Evolutionary conservation across 2,113 vertebrate species (phyloP), one percentile per base, ranked within the genome.

Genomic region (Acanthochromis polyacanthus): DNA sequence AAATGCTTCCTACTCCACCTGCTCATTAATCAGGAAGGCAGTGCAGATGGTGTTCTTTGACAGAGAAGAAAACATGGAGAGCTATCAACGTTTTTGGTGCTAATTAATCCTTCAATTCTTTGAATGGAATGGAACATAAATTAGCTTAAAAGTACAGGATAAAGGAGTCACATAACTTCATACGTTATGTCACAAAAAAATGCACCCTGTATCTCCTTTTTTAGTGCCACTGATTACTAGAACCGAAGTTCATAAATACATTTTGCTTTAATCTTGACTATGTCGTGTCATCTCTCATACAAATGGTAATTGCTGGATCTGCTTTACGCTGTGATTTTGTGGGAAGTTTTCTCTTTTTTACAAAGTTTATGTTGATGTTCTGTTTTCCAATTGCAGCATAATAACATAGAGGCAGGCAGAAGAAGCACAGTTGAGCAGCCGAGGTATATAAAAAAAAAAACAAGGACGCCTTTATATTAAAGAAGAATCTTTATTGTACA

Each of bases 41-140:
- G 80, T 90, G 57, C 91, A 93, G 93, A 93, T 94, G 92, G 91
- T 72, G 61, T 83, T 88, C 87, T 82, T 82, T 90, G 90, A 93
- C 91, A 90, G 83, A 88, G 65, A 88, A 80, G 66, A 82, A 90
- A 91, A 90, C 80, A 85, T 86, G 81, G 83, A 87, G 66, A 80
- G 85, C 76, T 79, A 86, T 92, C 90, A 89, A 80, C 76, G 74
- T 86, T 76, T 74, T 78, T 69, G 32, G 62, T 53, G 84, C 87
- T 91, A 93, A 94, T 93, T 94, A 93, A 91, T 88, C 78, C 85
- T 90, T 78, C 59, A 61, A 83, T 90, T 91, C 81, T 84, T 85
- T 86, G 83, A 89, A 80, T 85, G 67, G 78, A 78, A 64, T 62
- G 79, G 53, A 67, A 85, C 80, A 92, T 84, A 86, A 91, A 93